phyloP scores from a whole-genome alignment of 1,140 invertebrate genomes.

The Pseudomyrmex flavicornis region DNA sequence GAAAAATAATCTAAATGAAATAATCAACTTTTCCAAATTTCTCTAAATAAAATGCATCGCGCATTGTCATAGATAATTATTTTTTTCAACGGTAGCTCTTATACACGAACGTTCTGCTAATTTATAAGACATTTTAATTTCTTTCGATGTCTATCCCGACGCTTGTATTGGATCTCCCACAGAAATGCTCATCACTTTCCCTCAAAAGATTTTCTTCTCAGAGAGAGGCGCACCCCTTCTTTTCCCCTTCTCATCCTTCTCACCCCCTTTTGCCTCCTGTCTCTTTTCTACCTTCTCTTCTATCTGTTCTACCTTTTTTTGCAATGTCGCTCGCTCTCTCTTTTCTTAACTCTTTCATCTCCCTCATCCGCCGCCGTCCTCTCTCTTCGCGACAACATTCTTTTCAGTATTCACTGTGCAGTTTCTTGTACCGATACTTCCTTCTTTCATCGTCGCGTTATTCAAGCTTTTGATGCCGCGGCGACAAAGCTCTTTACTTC shows the following conservation, averaged over 20 bases:
- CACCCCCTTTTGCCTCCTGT: constrained; percentile 7
- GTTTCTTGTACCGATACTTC: constrained; percentile 80
- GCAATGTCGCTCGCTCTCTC: constrained; percentile 50
- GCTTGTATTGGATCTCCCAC: constrained; percentile 61
- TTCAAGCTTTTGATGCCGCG: constrained; percentile 80
- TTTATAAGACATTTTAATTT: constrained; percentile 57
- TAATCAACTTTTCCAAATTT: neutral
- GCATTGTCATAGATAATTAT: neutral
- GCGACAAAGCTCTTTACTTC: constrained; percentile 80
- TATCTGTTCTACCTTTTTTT: constrained; percentile 62
- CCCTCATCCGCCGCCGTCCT: constrained; percentile 36
- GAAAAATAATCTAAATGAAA: constrained; percentile 11
- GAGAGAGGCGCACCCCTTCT: constrained; percentile 22
- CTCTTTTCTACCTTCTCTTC: constrained; percentile 60
- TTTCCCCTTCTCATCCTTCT: constrained; percentile 17
- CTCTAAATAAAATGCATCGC: neutral
- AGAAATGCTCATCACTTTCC: constrained; percentile 65
- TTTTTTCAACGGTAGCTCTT: neutral
- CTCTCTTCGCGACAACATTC: constrained; percentile 74
- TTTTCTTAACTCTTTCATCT: constrained; percentile 66
- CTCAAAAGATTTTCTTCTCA: constrained; percentile 55
- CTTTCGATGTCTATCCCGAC: constrained; percentile 31
- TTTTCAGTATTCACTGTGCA: constrained; percentile 78
- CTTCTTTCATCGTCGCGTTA: constrained; percentile 79
- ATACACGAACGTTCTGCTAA: constrained; percentile 19